Evolutionary conservation across 2,888 invertebrate genomes (phyloP).

Genomic region (Galeopsomyia nigrocyanea): DNA sequence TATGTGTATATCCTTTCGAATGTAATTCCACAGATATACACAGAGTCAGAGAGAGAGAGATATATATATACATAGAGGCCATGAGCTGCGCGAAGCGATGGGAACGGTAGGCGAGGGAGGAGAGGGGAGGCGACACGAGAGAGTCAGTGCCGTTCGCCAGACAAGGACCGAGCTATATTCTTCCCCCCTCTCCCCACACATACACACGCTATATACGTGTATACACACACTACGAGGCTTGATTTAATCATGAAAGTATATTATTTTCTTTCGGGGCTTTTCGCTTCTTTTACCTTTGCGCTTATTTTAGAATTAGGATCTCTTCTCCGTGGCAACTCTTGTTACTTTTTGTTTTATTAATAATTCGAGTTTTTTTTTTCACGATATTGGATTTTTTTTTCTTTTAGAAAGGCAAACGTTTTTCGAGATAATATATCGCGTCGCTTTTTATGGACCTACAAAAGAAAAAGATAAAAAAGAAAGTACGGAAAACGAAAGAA

Average conservation of each 20-base stretch:
- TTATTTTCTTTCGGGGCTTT: conserved; percentile 43
- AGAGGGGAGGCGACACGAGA: conserved; percentile 2
- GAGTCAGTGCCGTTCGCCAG: conserved; percentile 30
- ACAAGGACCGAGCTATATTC: conserved; percentile 23
- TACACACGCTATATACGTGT: not conserved
- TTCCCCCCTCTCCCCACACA: conserved; percentile 4
- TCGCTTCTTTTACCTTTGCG: conserved; percentile 36
- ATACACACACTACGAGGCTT: conserved; percentile 21
- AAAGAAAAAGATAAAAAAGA: too few species aligned
- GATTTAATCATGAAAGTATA: conserved; percentile 48
- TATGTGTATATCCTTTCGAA: conserved; percentile 44
- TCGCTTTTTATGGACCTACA: too few species aligned
- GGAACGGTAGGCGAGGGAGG: not conserved
- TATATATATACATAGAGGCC: not conserved
- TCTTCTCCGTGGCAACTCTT: not conserved
- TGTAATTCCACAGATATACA: conserved; percentile 41
- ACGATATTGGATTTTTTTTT: conserved; percentile 4
- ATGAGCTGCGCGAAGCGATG: not conserved
- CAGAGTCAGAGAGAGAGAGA: conserved; percentile 1
- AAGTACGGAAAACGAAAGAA: too few species aligned
- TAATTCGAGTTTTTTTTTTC: not conserved
- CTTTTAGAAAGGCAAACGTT: not conserved
- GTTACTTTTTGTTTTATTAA: not conserved
- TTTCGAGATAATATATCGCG: too few species aligned
- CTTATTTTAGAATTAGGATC: conserved; percentile 40